phyloP scores from a whole-genome alignment of 23 tunicate species.

The Diplosoma virens region DNA sequence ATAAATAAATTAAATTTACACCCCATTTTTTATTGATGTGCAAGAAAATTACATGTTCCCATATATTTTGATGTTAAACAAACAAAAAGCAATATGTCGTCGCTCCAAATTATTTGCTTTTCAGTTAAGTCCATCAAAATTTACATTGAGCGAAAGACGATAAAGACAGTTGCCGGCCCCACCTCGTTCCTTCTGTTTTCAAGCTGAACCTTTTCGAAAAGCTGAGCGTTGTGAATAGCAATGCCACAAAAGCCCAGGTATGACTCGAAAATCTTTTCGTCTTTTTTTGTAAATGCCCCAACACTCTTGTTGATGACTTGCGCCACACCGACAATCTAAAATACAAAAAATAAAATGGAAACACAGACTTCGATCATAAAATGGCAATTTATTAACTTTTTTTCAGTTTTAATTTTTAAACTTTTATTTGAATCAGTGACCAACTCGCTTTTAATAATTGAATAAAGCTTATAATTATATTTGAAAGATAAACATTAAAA shows the following conservation, averaged over 20 bases:
- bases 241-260: slow-evolving; percentile 94
- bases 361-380: too few species aligned
- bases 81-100: too few species aligned
- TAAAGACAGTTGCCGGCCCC: not conserved
- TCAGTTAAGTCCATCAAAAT: too few species aligned
- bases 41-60: too few species aligned
- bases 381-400: too few species aligned
- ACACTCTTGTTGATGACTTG: slow-evolving; percentile 82
- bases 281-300: slow-evolving; percentile 76
- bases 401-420: not conserved
- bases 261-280: slow-evolving; percentile 87
- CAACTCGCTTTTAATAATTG: not conserved
- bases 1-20: too few species aligned
- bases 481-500: not conserved
- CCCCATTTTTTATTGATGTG: too few species aligned
- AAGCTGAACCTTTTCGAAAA: slow-evolving; percentile 76
- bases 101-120: too few species aligned
- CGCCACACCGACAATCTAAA: slow-evolving; percentile 92
- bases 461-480: not conserved
- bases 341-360: not conserved
- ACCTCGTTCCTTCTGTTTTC: slow-evolving; percentile 93
- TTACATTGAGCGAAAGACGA: too few species aligned
- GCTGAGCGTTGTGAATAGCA: slow-evolving; percentile 90
- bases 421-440: not conserved
- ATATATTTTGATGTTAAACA: too few species aligned